Conservation (phyloP, 2,888 invertebrate genomes). For the Ctenicera cuprea region DNA sequence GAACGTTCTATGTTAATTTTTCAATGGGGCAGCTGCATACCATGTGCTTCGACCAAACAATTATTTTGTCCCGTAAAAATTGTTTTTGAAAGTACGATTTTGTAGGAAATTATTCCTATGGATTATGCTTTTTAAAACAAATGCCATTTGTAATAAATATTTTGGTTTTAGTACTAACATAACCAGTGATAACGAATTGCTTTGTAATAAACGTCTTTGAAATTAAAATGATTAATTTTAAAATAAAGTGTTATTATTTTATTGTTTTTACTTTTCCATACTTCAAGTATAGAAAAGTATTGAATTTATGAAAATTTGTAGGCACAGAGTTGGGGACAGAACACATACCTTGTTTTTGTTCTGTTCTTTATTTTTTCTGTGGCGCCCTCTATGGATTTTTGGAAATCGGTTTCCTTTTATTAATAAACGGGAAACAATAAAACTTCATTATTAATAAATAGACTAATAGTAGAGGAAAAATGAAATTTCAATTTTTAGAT, state of each 20-base stretch:
- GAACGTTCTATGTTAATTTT: conserved; percentile 32
- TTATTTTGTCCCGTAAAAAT: conserved; percentile 1
- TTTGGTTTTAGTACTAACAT: conserved; percentile 24
- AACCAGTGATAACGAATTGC: conserved; percentile 32
- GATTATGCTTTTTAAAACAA: background rate
- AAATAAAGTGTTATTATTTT: background rate
- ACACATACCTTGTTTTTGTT: too few species aligned
- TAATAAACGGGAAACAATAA: too few species aligned
- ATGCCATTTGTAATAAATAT: background rate
- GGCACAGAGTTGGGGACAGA: too few species aligned
- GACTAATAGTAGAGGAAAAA: too few species aligned
- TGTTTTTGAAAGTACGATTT: background rate
- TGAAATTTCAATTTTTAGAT: too few species aligned
- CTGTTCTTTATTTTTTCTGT: too few species aligned
- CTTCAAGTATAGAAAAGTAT: too few species aligned
- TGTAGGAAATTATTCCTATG: background rate
- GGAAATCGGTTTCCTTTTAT: too few species aligned
- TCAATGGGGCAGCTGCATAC: conserved; percentile 37
- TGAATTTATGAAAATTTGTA: too few species aligned
- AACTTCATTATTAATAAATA: too few species aligned
- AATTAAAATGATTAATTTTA: conserved; percentile 29
- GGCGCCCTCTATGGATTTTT: too few species aligned
- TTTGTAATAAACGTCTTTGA: conserved; percentile 31
- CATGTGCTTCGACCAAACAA: conserved; percentile 23
- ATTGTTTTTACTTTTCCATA: background rate